These are phyloP conservation scores for Microplitis manilae DNA, from an alignment of 2,888 invertebrate species.

Conservation along the genomic window DNA sequence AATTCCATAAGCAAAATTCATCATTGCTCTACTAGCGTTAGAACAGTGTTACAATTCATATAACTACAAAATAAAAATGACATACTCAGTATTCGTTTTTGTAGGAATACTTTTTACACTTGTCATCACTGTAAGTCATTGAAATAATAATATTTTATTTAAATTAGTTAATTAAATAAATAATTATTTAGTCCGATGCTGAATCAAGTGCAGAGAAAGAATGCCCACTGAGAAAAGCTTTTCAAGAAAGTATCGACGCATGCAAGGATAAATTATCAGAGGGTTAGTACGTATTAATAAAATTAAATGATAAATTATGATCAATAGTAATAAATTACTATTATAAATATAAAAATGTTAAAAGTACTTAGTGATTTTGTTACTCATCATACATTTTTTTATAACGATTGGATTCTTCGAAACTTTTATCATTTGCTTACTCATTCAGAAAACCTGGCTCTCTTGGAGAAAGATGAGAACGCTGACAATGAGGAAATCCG, in stretches of 20 bases:
- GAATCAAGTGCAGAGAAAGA: conserved; percentile 20
- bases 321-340: too few relatives aligned
- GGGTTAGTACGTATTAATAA: conserved; percentile 27
- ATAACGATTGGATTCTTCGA: background rate
- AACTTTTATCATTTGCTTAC: background rate
- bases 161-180: too few relatives aligned
- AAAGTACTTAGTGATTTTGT: background rate
- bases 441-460: conserved; percentile 35
- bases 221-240: conserved; percentile 38
- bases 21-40: background rate
- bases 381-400: background rate
- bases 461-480: conserved; percentile 17
- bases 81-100: background rate
- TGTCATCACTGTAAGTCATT: background rate
- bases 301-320: background rate
- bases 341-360: too few relatives aligned
- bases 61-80: conserved; percentile 2
- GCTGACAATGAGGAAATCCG: conserved; percentile 39
- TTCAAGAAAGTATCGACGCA: conserved; percentile 31
- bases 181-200: background rate
- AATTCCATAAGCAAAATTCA: background rate
- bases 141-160: too few relatives aligned
- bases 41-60: background rate
- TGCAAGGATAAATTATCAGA: conserved; percentile 45
- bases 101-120: conserved; percentile 9